Evolutionary conservation across 1,140 invertebrate species (phyloP), one percentile per base, ranked within the genome.

Genomic region (Macrobrachium rosenbergii): DNA sequence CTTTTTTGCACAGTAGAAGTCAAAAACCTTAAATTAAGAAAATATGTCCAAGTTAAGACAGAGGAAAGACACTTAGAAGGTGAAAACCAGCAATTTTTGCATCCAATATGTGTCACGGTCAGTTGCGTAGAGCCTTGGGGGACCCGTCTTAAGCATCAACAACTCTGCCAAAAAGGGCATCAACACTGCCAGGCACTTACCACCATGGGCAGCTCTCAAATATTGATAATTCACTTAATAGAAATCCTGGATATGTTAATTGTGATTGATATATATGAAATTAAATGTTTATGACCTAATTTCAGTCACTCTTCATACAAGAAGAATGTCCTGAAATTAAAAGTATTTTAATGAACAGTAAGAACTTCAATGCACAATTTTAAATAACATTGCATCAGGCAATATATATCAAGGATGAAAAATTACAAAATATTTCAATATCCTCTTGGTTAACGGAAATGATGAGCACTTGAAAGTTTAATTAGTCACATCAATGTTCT

Each of bases 41-140:
- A 87, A 81, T 63, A 81, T 81, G 64, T 52, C 72, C 62, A 81
- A 72, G 52, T 87, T 72, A 69, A 87, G 85, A 87, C 77, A 72
- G 69, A 87, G 78, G 85, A 87, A 87, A 87, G 85, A 87, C 85
- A 87, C 85, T 81, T 80, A 87, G 85, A 87, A 82, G 85, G 78
- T 87, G 85, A 87, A 52, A 87, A 87, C 85, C 78, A 87, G 59
- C 84, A 82, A 87, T 81, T 75, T 52, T 52, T 81, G 78, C 84
- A 82, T 52, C 79, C 83, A 72, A 80, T 67, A 82, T 73, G 81
- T 86, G 63, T 80, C 62, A 60, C 28, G 77, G 85, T 82, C 85
- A 81, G 85, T 82, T 16, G 77, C 60, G 52, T 23, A 76, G 82
- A 19, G 63, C 28, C 28, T 28, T 60, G 78, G 78, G 85, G 52